A percentile compares a stretch with the other conserved stretches of the same genome.
Evolutionary conservation across 1,140 invertebrate genomes (phyloP).

Genomic region (Riptortus pedestris): DNA sequence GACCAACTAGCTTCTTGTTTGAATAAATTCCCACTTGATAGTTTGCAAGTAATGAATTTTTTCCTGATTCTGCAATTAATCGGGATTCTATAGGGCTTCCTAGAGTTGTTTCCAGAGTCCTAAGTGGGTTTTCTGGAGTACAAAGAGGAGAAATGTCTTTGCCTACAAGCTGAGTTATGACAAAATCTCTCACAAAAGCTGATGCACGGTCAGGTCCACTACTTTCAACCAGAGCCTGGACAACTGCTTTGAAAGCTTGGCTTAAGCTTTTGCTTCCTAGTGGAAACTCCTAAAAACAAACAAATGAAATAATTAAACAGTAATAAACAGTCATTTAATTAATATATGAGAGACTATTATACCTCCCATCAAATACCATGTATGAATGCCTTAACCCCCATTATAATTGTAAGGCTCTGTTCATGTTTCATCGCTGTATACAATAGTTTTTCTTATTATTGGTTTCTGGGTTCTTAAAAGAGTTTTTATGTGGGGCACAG

Average conservation of each 20-base stretch:
- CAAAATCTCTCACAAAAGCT: conserved; percentile 75
- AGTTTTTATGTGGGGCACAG: no score
- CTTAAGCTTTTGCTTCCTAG: conserved; percentile 52
- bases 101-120: conserved; percentile 52
- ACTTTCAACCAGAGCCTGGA: conserved; percentile 60
- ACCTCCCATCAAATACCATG: conserved; percentile 22
- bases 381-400: no score
- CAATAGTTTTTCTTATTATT: no score
- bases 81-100: conserved; percentile 59
- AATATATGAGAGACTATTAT: no score
- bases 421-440: no score
- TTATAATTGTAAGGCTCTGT: no score
- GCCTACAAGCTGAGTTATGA: conserved; percentile 66
- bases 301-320: no score
- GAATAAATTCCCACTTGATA: conserved; percentile 79
- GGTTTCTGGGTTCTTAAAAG: no score
- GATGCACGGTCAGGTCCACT: conserved; percentile 49
- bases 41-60: conserved; percentile 64
- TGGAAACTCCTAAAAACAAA: conserved; percentile 67
- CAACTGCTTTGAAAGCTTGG: conserved; percentile 69
- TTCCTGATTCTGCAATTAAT: conserved; percentile 62
- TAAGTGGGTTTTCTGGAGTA: conserved; percentile 63
- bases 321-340: no score
- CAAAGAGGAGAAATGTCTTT: conserved; percentile 76
- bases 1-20: conserved; percentile 66